These are phyloP conservation scores for Urocitellus parryii DNA, from an alignment of 2,113 vertebrate genomes.

Conservation along the genomic window DNA sequence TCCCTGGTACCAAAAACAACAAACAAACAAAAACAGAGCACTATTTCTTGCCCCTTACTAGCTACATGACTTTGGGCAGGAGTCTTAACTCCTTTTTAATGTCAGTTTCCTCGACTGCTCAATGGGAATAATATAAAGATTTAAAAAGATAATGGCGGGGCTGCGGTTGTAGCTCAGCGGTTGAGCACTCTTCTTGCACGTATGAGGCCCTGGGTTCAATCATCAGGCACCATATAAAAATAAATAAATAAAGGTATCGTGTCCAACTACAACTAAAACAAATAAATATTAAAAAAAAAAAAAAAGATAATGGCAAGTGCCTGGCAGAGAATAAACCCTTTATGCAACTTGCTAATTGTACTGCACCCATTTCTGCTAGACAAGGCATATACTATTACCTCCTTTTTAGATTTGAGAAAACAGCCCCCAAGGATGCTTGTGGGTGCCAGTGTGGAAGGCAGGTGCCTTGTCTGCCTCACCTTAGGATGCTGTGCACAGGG, in stretches of 20 bases:
- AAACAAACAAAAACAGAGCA: background rate
- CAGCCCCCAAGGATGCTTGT: background rate
- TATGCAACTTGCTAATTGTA: background rate
- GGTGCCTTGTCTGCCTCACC: background rate
- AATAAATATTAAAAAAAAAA: too few species aligned
- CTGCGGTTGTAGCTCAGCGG: too few species aligned
- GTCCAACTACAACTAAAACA: too few species aligned
- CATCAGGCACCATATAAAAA: too few species aligned
- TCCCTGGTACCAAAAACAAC: too few species aligned
- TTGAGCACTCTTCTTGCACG: too few species aligned
- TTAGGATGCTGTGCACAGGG: accelerated
- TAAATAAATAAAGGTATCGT: too few species aligned
- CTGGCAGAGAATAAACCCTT: background rate
- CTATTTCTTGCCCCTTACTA: background rate
- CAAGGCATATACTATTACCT: background rate
- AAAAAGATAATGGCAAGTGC: background rate
- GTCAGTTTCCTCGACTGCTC: background rate
- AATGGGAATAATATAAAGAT: background rate
- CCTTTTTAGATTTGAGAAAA: background rate
- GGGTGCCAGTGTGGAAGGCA: background rate
- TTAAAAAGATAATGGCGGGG: background rate
- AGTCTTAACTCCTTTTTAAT: background rate
- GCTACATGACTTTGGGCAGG: background rate
- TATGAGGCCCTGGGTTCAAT: too few species aligned
- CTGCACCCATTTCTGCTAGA: background rate